phyloP scores from a whole-genome alignment of 2,797 vertebrate genomes.

The Sebastes flavidus region DNA sequence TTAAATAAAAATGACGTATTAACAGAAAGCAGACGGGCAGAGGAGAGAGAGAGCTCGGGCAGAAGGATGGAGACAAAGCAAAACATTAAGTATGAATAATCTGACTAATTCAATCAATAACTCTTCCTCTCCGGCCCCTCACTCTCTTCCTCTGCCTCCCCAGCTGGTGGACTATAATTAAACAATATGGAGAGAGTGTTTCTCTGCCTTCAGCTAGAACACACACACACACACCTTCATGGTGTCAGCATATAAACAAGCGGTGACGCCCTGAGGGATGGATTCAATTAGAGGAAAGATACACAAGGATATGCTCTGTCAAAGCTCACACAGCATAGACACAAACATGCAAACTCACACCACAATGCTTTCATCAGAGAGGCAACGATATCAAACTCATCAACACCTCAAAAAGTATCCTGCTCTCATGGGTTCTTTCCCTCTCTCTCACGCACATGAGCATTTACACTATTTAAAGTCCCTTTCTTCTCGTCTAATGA shows the following conservation, averaged over 20 bases:
- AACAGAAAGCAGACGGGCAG: not conserved
- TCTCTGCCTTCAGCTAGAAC: constrained; percentile 7
- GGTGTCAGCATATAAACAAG: constrained; percentile 73
- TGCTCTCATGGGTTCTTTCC: constrained; percentile 53
- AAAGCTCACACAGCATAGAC: constrained; percentile 38
- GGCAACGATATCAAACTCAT: constrained; percentile 71
- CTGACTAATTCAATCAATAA: constrained; percentile 66
- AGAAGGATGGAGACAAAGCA: constrained; percentile 35
- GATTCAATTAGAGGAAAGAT: constrained; percentile 74
- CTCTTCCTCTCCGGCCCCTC: constrained; percentile 43
- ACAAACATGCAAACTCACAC: constrained; percentile 22
- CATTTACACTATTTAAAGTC: not conserved
- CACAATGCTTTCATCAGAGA: constrained; percentile 41
- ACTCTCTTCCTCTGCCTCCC: constrained; percentile 47
- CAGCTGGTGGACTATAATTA: constrained; percentile 72
- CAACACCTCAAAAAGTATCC: constrained; percentile 65
- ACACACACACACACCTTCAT: constrained; percentile 54
- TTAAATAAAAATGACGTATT: constrained; percentile 12
- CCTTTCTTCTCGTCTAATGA: constrained; percentile 54
- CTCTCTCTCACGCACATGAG: not conserved
- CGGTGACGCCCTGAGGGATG: constrained; percentile 64
- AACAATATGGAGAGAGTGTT: constrained; percentile 48
- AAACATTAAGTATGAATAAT: constrained; percentile 69
- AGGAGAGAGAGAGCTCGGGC: not conserved
- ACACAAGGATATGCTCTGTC: constrained; percentile 70